Conservation (phyloP, 2,888 invertebrate genomes). For the Drosophila antonietae region DNA sequence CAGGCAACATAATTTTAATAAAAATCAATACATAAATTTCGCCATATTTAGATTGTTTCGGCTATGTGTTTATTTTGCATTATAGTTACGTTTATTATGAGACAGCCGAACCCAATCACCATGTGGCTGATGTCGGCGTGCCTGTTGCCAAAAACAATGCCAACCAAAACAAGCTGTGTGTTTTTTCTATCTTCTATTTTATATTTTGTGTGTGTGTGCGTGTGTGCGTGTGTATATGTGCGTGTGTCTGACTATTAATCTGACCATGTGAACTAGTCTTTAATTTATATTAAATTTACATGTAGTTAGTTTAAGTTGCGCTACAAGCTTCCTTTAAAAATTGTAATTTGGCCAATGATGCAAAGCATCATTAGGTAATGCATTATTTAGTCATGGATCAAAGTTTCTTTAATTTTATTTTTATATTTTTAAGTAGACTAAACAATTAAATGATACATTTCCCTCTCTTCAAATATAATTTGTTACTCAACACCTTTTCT, state of each 20-base stretch:
- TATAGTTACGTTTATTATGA: slow-evolving; percentile 75
- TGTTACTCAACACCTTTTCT: too few species aligned
- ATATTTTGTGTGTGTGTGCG: too few species aligned
- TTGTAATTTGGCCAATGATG: neutral
- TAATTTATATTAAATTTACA: slow-evolving; percentile 58
- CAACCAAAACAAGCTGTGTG: slow-evolving; percentile 30
- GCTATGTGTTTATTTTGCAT: slow-evolving; percentile 75
- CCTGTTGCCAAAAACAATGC: slow-evolving; percentile 42
- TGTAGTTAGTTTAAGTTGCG: neutral
- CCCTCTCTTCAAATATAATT: too few species aligned
- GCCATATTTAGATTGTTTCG: slow-evolving; percentile 76
- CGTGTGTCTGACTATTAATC: slow-evolving; percentile 46
- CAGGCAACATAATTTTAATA: slow-evolving; percentile 68
- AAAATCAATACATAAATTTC: slow-evolving; percentile 78
- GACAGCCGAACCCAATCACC: slow-evolving; percentile 19
- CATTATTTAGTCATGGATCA: neutral
- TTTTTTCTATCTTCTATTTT: slow-evolving; percentile 1
- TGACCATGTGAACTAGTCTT: slow-evolving; percentile 47
- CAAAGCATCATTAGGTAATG: neutral
- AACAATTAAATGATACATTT: neutral
- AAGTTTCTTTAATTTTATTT: neutral
- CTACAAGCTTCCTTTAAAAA: neutral
- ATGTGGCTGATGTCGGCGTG: slow-evolving; percentile 15
- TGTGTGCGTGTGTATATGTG: neutral
- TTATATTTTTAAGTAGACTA: too few species aligned